phyloP scores from a whole-genome alignment of 1,140 invertebrate species.

The Philotrypesis tridentata region DNA sequence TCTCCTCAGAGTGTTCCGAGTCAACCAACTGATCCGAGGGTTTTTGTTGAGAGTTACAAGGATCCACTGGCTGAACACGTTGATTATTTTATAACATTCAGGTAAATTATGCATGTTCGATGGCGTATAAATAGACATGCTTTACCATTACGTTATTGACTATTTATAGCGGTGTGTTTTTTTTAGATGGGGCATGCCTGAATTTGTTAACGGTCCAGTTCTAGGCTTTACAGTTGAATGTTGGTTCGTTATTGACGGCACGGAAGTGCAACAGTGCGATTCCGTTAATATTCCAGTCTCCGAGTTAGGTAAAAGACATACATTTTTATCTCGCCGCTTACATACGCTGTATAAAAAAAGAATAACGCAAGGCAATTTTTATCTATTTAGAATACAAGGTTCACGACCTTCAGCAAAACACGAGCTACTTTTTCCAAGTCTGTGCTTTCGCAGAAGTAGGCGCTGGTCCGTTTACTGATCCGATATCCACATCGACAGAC shows the following conservation, averaged over 20 bases:
- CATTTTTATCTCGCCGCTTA: background rate
- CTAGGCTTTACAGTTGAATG: constrained; percentile 82
- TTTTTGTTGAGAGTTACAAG: constrained; percentile 77
- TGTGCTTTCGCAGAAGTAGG: constrained; percentile 86
- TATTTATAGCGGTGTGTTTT: constrained; percentile 53
- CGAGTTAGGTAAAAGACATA: constrained; percentile 27
- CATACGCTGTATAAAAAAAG: background rate
- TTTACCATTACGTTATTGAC: constrained; percentile 33
- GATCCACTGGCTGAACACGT: constrained; percentile 68
- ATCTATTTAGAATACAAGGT: constrained; percentile 74
- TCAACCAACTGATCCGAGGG: constrained; percentile 80
- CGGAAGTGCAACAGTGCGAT: constrained; percentile 62
- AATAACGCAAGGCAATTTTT: background rate
- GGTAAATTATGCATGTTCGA: constrained; percentile 53
- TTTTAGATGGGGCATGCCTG: constrained; percentile 85
- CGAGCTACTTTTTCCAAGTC: constrained; percentile 86
- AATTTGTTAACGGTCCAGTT: constrained; percentile 83
- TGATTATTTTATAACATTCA: constrained; percentile 75
- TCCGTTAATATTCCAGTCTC: constrained; percentile 54
- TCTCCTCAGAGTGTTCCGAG: constrained; percentile 84
- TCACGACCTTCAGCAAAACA: constrained; percentile 75
- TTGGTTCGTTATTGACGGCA: constrained; percentile 74
- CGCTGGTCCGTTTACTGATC: constrained; percentile 79
- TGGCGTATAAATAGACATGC: background rate
- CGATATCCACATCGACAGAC: constrained; percentile 77